Conservation (phyloP, 2,888 invertebrate species). For the Timema cristinae region DNA sequence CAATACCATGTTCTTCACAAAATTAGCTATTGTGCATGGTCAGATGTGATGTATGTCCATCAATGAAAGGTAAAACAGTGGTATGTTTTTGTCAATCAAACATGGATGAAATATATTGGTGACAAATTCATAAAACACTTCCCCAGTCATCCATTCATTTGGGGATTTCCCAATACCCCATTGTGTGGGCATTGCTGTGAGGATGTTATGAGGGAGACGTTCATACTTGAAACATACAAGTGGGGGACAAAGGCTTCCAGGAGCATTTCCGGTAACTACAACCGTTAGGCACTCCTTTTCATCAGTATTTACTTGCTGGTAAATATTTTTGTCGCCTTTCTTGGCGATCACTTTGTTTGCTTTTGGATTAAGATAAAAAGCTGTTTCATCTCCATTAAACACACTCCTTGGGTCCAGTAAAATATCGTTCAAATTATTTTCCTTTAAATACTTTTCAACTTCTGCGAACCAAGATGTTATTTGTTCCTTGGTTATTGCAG, state of each 20-base stretch:
- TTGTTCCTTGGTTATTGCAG: slow-evolving; percentile 28
- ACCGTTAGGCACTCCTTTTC: background rate
- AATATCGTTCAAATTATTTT: slow-evolving; percentile 33
- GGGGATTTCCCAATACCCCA: slow-evolving; percentile 33
- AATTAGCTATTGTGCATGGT: slow-evolving; percentile 41
- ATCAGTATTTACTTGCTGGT: slow-evolving; percentile 31
- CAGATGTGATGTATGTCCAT: slow-evolving; percentile 35
- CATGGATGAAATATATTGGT: slow-evolving; percentile 33
- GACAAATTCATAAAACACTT: slow-evolving; percentile 32
- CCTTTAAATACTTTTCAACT: slow-evolving; percentile 36
- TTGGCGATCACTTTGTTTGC: no score
- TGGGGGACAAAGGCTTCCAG: slow-evolving; percentile 33
- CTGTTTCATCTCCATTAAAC: slow-evolving; percentile 42
- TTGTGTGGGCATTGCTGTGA: slow-evolving; percentile 24
- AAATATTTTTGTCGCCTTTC: slow-evolving; percentile 13
- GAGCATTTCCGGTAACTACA: slow-evolving; percentile 38
- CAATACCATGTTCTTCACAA: slow-evolving; percentile 41
- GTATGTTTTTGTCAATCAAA: slow-evolving; percentile 32
- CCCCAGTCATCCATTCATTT: slow-evolving; percentile 27
- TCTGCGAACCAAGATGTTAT: slow-evolving; percentile 38
- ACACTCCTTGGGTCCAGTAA: slow-evolving; percentile 36
- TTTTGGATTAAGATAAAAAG: slow-evolving; percentile 41
- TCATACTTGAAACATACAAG: slow-evolving; percentile 23
- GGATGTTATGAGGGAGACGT: slow-evolving; percentile 25
- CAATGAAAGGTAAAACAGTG: slow-evolving; percentile 34